Base-by-base conservation (phyloP, 2,113 vertebrate species). In the Sterna hirundo region DNA sequence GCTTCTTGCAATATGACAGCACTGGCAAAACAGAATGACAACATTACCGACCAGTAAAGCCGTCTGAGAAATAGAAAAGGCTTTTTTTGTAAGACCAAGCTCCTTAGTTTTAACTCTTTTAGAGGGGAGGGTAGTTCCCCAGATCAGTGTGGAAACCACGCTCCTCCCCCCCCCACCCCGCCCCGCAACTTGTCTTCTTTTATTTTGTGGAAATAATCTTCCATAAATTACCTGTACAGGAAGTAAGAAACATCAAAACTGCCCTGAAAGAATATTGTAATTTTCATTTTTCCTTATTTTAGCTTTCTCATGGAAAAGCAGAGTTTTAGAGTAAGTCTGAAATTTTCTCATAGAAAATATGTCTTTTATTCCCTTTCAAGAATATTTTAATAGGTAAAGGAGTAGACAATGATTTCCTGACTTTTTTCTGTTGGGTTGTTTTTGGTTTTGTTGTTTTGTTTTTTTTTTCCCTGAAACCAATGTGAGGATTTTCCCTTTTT, bases 121-220 rank as follows among this genome's bases (percentile, higher is more conserved):
- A 64, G 18, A 66, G 6, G 3, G 10, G 7, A 78, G 12, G 2
- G 1, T 5, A 78, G 4, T 38, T 58, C 21, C 3, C 8, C 12
- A 42, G 42, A 80, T 25, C 11, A 36, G 3, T 22, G 15, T 15
- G 34, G 12, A 36, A 26, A 0, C 0, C 4, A 16, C 44, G 12
- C 42, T 8, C 9, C 9, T 17, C 5, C 11, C 6, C 5, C 9
- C 4, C 1, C 47, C 9, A 16, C 30, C 10, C 11, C 6, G 0
- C 3, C 18, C 4, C 6, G 7, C 6, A 11, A 44, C 10, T 14
- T 2, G 1, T 16, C 0, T 12, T 20, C 19, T 66, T 55, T 64
- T 2, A 32, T 83, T 83, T 88, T 34, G 20, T n/a, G 10, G 27
- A 58, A 94, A 54, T 81, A 66, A 30, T 70, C 8, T 30, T 55